phyloP scores from a whole-genome alignment of 2,113 vertebrate genomes.

The Glaucidium brasilianum region DNA sequence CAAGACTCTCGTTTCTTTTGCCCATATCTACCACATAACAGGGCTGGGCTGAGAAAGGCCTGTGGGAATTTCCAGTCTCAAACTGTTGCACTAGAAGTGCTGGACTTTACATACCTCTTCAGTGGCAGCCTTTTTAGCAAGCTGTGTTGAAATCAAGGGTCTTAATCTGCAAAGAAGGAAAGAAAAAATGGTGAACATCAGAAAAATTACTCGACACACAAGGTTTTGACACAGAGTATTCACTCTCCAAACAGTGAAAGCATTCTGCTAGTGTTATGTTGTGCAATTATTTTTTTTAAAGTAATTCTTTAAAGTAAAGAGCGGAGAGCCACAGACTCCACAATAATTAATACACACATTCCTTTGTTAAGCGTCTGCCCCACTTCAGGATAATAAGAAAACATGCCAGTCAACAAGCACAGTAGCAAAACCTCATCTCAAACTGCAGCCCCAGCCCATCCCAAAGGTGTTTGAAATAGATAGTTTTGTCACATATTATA shows the following conservation, averaged over 20 bases:
- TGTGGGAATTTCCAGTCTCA: not conserved
- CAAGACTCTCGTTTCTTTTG: not conserved
- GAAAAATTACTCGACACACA: not conserved
- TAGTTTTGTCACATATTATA: not conserved
- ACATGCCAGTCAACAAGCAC: not conserved
- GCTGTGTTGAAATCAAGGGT: slow-evolving; percentile 81
- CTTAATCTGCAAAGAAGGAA: slow-evolving; percentile 77
- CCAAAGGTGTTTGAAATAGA: not conserved
- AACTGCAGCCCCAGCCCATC: not conserved
- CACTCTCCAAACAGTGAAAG: not conserved
- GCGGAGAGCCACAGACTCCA: not conserved
- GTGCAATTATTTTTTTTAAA: not conserved
- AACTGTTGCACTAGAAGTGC: not conserved
- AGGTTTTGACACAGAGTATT: not conserved
- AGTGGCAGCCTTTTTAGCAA: slow-evolving; percentile 79
- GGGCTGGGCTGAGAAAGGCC: not conserved
- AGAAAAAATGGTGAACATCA: not conserved
- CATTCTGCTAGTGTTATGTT: not conserved
- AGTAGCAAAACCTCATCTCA: not conserved
- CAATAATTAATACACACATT: not conserved
- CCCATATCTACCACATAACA: not conserved
- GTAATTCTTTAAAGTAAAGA: not conserved
- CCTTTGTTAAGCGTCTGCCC: not conserved
- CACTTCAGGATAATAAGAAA: not conserved
- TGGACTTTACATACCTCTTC: slow-evolving; percentile 77